Evolutionary conservation across 2,113 vertebrate species (phyloP).

Genomic region (Tachysurus fulvidraco): DNA sequence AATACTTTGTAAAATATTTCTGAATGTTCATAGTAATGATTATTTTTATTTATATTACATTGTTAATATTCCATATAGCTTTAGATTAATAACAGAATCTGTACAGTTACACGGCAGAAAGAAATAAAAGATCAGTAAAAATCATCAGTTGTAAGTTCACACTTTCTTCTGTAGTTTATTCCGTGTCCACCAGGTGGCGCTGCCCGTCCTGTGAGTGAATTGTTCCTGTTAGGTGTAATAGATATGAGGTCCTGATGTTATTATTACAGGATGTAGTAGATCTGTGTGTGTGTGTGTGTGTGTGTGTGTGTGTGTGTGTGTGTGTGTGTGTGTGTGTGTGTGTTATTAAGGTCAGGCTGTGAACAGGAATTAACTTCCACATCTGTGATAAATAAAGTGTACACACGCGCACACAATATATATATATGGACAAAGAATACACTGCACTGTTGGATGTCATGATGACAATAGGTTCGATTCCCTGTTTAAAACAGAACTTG

Average conservation of each 20-base stretch:
- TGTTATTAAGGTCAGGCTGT: neutral
- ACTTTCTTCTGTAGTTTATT: constrained; percentile 13
- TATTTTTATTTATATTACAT: neutral
- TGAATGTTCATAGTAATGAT: neutral
- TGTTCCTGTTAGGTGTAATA: too few relatives aligned
- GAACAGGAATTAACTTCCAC: neutral
- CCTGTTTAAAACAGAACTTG: too few relatives aligned
- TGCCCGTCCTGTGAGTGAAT: neutral
- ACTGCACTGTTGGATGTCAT: too few relatives aligned
- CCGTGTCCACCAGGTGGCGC: constrained; percentile 32
- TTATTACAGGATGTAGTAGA: neutral
- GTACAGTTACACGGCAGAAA: neutral
- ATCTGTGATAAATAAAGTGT: neutral
- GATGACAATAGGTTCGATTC: too few relatives aligned
- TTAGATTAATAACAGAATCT: neutral
- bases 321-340: neutral
- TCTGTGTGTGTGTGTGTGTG: neutral
- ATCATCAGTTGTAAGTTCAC: neutral
- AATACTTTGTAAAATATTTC: too few relatives aligned
- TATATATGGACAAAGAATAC: too few relatives aligned
- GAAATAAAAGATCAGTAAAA: neutral
- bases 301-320: neutral
- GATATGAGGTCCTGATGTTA: neutral
- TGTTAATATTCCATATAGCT: neutral
- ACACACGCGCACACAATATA: too few relatives aligned